A percentile compares a stretch with the other conserved stretches of the same genome.
phyloP scores from a whole-genome alignment of 2,797 vertebrate species.

The Phataginus tricuspis region DNA sequence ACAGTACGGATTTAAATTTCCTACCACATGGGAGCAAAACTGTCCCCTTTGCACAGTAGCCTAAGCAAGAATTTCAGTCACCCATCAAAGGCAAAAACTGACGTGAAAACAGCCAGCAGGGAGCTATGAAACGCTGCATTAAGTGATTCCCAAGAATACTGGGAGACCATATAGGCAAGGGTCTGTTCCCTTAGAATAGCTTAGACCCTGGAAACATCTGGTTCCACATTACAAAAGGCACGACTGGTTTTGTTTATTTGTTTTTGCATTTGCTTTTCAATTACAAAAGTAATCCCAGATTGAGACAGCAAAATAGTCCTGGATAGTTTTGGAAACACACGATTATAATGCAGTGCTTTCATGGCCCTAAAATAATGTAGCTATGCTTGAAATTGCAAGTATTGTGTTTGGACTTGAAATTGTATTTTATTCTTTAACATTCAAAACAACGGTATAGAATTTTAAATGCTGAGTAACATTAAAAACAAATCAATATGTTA shows the following conservation, averaged over 20 bases:
- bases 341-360: neutral
- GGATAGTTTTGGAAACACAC: neutral
- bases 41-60: neutral
- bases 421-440: constrained; percentile 70
- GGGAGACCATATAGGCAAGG: neutral
- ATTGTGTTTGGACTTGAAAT: constrained; percentile 54
- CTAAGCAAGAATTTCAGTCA: neutral
- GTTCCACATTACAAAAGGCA: neutral
- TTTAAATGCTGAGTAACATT: constrained; percentile 35
- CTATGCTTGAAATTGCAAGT: constrained; percentile 58
- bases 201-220: neutral
- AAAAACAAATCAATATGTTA: constrained; percentile 68
- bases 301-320: neutral
- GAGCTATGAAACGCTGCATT: neutral
- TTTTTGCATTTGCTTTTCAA: constrained; percentile 33
- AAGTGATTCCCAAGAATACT: neutral
- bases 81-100: neutral
- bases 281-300: neutral
- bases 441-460: constrained; percentile 53
- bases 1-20: neutral
- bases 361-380: constrained; percentile 43
- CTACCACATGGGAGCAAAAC: neutral
- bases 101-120: neutral
- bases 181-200: neutral
- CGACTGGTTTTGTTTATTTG: neutral